Evolutionary conservation across 2,888 invertebrate species (phyloP).

Genomic region (Drosophila tanythrix): DNA sequence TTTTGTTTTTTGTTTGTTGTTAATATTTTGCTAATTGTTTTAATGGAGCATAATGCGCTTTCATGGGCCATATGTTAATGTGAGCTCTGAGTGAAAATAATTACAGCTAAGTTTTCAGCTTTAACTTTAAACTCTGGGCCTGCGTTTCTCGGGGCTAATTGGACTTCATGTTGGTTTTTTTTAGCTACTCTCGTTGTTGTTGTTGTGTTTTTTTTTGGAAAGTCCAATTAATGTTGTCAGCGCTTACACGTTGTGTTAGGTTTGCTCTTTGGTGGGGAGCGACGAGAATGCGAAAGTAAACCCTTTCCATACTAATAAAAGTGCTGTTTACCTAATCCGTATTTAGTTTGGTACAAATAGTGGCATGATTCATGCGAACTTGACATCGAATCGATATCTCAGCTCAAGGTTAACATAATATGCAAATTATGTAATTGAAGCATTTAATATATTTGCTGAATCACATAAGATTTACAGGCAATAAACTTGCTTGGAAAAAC

Average conservation of each 20-base stretch:
- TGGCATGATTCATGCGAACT: conserved; percentile 58
- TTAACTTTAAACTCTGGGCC: conserved; percentile 35
- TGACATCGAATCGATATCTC: conserved; percentile 62
- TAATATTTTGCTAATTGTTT: conserved; percentile 43
- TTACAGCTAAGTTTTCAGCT: conserved; percentile 41
- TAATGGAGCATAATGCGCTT: conserved; percentile 54
- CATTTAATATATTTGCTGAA: conserved; percentile 17
- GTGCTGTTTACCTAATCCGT: conserved; percentile 37
- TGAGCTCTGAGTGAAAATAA: conserved; percentile 43
- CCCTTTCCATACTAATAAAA: conserved; percentile 9
- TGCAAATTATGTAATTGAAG: conserved; percentile 60
- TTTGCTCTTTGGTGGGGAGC: conserved; percentile 11
- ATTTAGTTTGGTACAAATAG: conserved; percentile 17
- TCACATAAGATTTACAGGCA: conserved; percentile 7
- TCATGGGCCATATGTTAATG: conserved; percentile 57
- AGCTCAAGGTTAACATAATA: conserved; percentile 73
- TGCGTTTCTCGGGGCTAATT: conserved; percentile 57
- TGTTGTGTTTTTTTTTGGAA: conserved; percentile 65
- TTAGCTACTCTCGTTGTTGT: conserved; percentile 17
- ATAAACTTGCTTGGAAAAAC: not conserved
- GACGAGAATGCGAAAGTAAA: conserved; percentile 35
- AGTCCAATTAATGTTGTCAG: conserved; percentile 66
- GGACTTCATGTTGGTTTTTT: conserved; percentile 41
- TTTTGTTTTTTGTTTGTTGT: not conserved
- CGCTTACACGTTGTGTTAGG: conserved; percentile 36